These are phyloP conservation scores for Trematocara zebra DNA, from an alignment of 2,113 vertebrate genomes.

Conservation along the genomic window DNA sequence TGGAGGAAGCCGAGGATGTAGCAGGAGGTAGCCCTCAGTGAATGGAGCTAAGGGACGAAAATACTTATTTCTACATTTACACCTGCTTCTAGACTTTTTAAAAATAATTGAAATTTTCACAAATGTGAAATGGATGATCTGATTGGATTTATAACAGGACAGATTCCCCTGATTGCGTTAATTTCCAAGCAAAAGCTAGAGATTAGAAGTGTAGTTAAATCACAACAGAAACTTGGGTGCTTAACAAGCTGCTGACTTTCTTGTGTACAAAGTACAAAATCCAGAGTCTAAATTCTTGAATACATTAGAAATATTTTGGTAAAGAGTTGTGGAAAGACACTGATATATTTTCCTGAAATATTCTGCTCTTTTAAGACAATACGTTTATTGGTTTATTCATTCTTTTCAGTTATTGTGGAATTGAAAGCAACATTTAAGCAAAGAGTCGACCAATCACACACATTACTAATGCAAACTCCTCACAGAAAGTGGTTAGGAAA, in stretches of 20 bases:
- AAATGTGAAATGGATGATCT: neutral
- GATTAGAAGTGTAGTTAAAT: neutral
- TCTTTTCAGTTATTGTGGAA: neutral
- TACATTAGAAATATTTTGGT: neutral
- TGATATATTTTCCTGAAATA: neutral
- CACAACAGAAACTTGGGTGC: neutral
- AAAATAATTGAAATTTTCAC: neutral
- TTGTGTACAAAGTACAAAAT: neutral
- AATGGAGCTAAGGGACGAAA: neutral
- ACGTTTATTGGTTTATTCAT: neutral
- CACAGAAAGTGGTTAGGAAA: neutral
- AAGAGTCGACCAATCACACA: neutral
- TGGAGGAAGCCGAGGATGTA: neutral
- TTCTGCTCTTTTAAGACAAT: neutral
- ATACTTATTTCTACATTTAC: neutral
- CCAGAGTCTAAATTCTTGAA: neutral
- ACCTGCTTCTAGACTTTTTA: neutral
- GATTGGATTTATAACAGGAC: neutral
- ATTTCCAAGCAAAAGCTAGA: neutral
- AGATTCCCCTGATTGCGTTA: fast-evolving
- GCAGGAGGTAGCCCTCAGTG: neutral
- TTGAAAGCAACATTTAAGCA: neutral
- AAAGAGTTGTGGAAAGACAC: neutral
- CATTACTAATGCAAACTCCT: neutral
- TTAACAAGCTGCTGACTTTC: neutral